phyloP scores from a whole-genome alignment of 2,888 invertebrate species.

The Hanleya hanleyi region DNA sequence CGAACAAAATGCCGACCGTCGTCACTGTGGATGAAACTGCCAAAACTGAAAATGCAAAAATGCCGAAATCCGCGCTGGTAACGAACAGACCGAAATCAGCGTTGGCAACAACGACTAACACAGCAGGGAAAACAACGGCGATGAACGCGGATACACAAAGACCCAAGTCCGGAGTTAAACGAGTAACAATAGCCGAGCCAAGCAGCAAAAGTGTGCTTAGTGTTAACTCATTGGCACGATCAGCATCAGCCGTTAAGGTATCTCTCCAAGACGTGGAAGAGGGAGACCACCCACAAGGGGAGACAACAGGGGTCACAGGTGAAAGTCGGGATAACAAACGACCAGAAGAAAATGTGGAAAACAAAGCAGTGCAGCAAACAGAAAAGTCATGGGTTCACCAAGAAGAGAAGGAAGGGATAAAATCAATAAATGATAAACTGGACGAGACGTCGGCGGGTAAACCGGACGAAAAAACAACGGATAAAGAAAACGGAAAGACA shows the following conservation, averaged over 20 bases:
- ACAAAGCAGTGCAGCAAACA: too few relatives aligned
- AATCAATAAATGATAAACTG: too few relatives aligned
- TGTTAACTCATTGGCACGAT: too few relatives aligned
- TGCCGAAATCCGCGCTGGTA: neutral
- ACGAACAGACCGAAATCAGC: neutral
- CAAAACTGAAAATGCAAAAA: neutral
- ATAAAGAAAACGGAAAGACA: too few relatives aligned
- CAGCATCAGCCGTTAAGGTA: too few relatives aligned
- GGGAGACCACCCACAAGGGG: neutral
- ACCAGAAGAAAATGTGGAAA: too few relatives aligned
- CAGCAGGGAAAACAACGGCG: neutral
- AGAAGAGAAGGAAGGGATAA: too few relatives aligned
- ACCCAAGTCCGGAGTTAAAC: neutral
- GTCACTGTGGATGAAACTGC: neutral
- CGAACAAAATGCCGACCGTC: neutral
- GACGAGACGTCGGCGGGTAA: too few relatives aligned
- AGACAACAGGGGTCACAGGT: too few relatives aligned
- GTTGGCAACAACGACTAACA: neutral
- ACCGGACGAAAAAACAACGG: too few relatives aligned
- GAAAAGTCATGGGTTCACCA: neutral
- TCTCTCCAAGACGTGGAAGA: neutral
- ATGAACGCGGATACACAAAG: too few relatives aligned
- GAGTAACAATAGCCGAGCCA: conserved; percentile 4
- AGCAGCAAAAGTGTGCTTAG: neutral
- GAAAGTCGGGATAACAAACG: too few relatives aligned